Evolutionary conservation across 2,797 vertebrate species (phyloP).

Genomic region (Lagocephalus sceleratus): DNA sequence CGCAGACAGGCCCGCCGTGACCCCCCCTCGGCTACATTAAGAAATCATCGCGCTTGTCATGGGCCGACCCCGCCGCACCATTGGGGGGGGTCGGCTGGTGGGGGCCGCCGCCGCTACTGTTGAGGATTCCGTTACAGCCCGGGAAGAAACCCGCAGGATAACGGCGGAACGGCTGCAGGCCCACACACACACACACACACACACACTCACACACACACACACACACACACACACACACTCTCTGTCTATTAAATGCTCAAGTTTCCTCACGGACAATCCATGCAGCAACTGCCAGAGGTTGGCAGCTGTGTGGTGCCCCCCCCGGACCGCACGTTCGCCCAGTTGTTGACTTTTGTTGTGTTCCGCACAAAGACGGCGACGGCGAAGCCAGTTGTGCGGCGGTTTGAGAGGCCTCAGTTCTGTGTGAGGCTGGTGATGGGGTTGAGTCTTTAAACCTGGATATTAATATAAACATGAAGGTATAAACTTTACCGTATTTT

Average conservation of each 20-base stretch:
- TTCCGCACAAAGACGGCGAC: too few relatives aligned
- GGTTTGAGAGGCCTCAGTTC: too few relatives aligned
- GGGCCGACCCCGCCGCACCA: constrained; percentile 29
- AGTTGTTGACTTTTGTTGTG: too few relatives aligned
- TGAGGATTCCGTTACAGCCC: constrained; percentile 22
- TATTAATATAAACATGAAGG: too few relatives aligned
- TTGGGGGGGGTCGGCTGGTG: constrained; percentile 44
- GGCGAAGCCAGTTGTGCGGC: too few relatives aligned
- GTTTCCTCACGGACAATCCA: constrained; percentile 11
- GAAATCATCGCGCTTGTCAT: constrained; percentile 65
- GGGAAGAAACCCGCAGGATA: constrained; percentile 4
- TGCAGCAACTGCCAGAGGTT: neutral
- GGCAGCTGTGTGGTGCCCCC: too few relatives aligned
- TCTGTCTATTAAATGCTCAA: constrained; percentile 2
- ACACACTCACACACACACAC: too few relatives aligned
- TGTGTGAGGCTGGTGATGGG: too few relatives aligned
- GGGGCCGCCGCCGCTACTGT: constrained; percentile 29
- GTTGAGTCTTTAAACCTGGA: too few relatives aligned
- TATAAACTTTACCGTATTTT: too few relatives aligned
- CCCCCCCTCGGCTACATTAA: constrained; percentile 54
- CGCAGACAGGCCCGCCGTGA: constrained; percentile 21
- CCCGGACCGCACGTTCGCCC: too few relatives aligned
- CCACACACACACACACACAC: too few relatives aligned
- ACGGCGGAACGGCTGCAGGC: constrained; percentile 17
- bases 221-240: constrained; percentile 7